Evolutionary conservation across 92 coral and sea anemone species (phyloP), one percentile per base, ranked within the genome.

Genomic region (Muricea muricata): DNA sequence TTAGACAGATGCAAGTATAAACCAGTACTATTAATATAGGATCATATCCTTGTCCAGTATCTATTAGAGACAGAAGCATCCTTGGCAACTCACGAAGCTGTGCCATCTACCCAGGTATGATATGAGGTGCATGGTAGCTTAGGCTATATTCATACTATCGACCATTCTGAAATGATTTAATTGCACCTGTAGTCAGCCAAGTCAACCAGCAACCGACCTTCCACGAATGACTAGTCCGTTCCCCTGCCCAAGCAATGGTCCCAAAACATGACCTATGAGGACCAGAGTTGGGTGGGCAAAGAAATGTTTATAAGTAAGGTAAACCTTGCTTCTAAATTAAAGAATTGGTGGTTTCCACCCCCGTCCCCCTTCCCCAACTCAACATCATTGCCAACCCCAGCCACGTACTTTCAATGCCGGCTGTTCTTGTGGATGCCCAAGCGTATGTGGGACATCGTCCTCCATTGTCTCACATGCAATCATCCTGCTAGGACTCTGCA

Each of bases 341-440:
- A 12, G 13, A 85, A 70, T 31, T 89, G 86, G 89, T 85, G 86
- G 86, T 29, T 65, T 56, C 87, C 87, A n/a, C 80, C 41, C 40
- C 82, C 84, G 9, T 5, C 37, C 5, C 79, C 55, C 48, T 54
- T 81, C 35, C 37, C 89, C 6, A 73, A 73, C 21, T 45, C 82
- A 0, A 60, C 37, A 3, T 24, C 76, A 3, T 15, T 24, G 0
- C 79, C 79, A 23, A 3, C 7, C 34, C 60, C 80, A 35, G 18
- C 20, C 1, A 25, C 46, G 10, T 85, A 79, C 67, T 78, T 89
- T 85, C 60, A 32, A 23, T 20, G 86, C 12, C 77, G 83, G 13
- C 50, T 89, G 15, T 84, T 79, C 47, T 67, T 88, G 33, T 89
- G 92, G 89, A 89, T 85, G 92, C 92, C 92, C 0, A 45, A 65